Percentiles rank a stretch among this genome's conserved stretches.
Evolutionary conservation across 2,888 invertebrate species (phyloP).

Genomic region (Acanthopleura granulata): DNA sequence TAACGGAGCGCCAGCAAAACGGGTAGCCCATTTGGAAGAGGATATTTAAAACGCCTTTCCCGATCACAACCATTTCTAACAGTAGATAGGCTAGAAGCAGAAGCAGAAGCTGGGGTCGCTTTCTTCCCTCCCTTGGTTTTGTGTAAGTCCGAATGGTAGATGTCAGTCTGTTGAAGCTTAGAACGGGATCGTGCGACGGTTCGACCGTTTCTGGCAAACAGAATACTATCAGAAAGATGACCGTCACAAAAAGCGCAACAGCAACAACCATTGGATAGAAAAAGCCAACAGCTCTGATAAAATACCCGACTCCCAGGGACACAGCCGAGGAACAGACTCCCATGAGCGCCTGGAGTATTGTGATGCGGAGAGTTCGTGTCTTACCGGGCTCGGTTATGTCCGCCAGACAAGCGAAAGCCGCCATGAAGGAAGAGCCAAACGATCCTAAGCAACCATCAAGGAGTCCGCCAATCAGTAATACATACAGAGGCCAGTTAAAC

Average conservation of each 20-base stretch:
- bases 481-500: background rate
- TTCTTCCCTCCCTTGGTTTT: background rate
- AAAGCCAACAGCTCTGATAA: slow-evolving; percentile 33
- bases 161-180: background rate
- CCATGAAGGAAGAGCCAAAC: slow-evolving; percentile 30
- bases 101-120: background rate
- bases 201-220: slow-evolving; percentile 35
- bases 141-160: background rate
- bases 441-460: slow-evolving; percentile 38
- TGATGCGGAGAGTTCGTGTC: slow-evolving; percentile 31
- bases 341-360: slow-evolving; percentile 30
- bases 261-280: slow-evolving; percentile 31
- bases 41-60: slow-evolving; percentile 30
- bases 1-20: slow-evolving; percentile 41
- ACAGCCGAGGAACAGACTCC: slow-evolving; percentile 24
- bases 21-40: slow-evolving; percentile 36
- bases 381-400: slow-evolving; percentile 32
- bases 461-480: slow-evolving; percentile 29
- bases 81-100: slow-evolving; percentile 14
- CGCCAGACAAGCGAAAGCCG: slow-evolving; percentile 34
- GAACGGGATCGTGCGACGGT: slow-evolving; percentile 20
- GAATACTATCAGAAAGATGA: slow-evolving; percentile 21
- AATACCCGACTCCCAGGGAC: slow-evolving; percentile 32
- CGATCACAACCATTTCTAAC: slow-evolving; percentile 28
- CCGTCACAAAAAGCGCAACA: slow-evolving; percentile 15